Percentiles rank a stretch among this genome's conserved stretches.
These are phyloP conservation scores for Mythimna vitellina DNA, from an alignment of 2,888 invertebrate genomes.

Conservation along the genomic window DNA sequence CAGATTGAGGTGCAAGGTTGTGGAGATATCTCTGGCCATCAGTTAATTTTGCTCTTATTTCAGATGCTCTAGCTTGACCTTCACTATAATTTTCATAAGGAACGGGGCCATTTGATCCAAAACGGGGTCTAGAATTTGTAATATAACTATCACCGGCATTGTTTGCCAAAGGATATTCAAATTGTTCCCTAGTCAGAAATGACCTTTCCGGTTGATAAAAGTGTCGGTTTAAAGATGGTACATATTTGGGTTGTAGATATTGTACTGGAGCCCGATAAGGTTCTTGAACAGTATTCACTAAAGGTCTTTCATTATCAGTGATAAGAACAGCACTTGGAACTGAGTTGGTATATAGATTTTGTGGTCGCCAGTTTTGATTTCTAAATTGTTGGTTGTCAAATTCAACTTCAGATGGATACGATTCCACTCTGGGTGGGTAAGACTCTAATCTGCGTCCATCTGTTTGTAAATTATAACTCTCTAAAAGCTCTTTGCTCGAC, in stretches of 20 bases:
- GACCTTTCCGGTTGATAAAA: background rate
- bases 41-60: background rate
- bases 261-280: slow-evolving; percentile 24
- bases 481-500: slow-evolving; percentile 1
- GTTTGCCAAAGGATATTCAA: slow-evolving; percentile 24
- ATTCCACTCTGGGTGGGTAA: background rate
- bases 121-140: background rate
- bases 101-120: background rate
- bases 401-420: slow-evolving; percentile 5
- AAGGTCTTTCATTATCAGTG: slow-evolving; percentile 7
- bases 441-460: slow-evolving; percentile 11
- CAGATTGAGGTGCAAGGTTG: background rate
- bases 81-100: slow-evolving; percentile 21
- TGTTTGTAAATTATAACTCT: slow-evolving; percentile 5
- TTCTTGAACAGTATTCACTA: slow-evolving; percentile 22
- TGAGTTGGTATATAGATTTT: slow-evolving; percentile 18
- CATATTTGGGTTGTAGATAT: slow-evolving; percentile 4
- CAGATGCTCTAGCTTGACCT: background rate
- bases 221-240: slow-evolving; percentile 4
- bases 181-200: slow-evolving; percentile 2
- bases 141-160: slow-evolving; percentile 11
- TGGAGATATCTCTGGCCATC: slow-evolving; percentile 2
- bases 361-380: slow-evolving; percentile 33
- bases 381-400: slow-evolving; percentile 19
- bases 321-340: background rate